Evolutionary conservation across 2,797 vertebrate species (phyloP), one percentile per base, ranked within the genome.

Genomic region (Tympanoctomys barrerae): DNA sequence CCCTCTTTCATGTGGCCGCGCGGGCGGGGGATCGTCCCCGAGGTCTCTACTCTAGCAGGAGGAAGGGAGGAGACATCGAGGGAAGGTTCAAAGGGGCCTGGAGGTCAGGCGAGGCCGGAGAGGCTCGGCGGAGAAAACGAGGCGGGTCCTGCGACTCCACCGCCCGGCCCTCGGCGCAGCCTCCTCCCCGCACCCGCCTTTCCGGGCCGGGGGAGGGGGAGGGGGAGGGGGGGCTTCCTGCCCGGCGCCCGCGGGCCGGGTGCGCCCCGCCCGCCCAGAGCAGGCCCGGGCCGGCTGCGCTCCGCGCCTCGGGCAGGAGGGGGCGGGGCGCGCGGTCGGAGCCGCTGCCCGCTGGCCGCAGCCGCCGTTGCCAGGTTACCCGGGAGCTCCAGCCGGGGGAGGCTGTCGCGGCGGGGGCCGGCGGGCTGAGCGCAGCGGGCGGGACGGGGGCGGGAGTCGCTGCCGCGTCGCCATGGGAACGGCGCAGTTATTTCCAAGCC

Each of bases 391-490:
- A 68, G 33, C 3, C 14, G 91, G 87, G 52, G 81, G 89, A 68
- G 95, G 85, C 95, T 3, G 66, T 19, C 13, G 75, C 73, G 33
- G 89, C 88, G 31, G 71, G 95, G 93, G 97, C 96, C 59, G 49
- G 28, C 70, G 16, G 70, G 81, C 7, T 77, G 94, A 61, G 94
- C 68, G 85, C 94, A 5, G 57, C 52, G 24, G 73, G 86, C 18
- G 80, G 79, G n/a, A 62, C 90, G 62, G 79, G 93, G 95, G 97
- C 96, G 88, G 94, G 94, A 95, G 9, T 61, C 12, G 92, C 96
- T 93, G 97, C 97, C 96, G 92, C 9, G 94, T 98, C 97, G 97
- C 97, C 96, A 95, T 96, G 98, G 98, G 94, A 97, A 97, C 97
- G 91, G 66, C 87, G 95, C 97, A 97, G 97, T 97, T 98, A 59